Evolutionary conservation across 1,140 invertebrate species (phyloP).

Genomic region (Macrocentrus cingulum): DNA sequence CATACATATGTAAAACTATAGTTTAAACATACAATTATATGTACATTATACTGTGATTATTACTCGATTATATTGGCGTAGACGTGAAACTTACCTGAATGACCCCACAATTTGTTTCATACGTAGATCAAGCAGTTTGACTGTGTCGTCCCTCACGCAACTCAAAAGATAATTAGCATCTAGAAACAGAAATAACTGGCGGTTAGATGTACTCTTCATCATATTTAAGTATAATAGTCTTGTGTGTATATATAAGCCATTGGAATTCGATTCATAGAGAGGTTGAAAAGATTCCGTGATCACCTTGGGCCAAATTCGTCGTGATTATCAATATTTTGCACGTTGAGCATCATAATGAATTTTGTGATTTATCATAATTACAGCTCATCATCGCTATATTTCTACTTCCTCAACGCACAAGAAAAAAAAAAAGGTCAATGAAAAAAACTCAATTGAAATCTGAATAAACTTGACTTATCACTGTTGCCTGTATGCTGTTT

Average conservation of each 20-base stretch:
- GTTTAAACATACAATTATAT: no score
- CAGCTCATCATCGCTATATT: neutral
- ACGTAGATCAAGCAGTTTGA: slow-evolving; percentile 90
- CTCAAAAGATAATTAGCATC: slow-evolving; percentile 88
- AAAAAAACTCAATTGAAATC: no score
- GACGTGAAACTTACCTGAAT: slow-evolving; percentile 73
- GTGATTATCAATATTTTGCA: neutral
- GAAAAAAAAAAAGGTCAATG: no score
- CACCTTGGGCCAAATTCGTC: slow-evolving; percentile 5
- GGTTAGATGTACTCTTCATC: slow-evolving; percentile 18
- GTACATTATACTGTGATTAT: neutral
- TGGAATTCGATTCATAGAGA: slow-evolving; percentile 7
- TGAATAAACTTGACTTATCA: no score
- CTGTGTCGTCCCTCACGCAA: slow-evolving; percentile 91
- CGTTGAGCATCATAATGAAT: neutral
- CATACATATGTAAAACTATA: no score
- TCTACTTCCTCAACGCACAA: no score
- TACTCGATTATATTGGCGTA: no score
- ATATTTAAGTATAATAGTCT: slow-evolving; percentile 13
- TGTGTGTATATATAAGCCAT: neutral
- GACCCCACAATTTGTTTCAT: slow-evolving; percentile 90
- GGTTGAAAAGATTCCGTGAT: slow-evolving; percentile 21
- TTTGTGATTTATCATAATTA: slow-evolving; percentile 15
- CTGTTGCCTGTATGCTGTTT: no score
- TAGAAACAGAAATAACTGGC: slow-evolving; percentile 58